Conservation (phyloP, 2,113 vertebrate species). For the Poeciliopsis turrubarensis region DNA sequence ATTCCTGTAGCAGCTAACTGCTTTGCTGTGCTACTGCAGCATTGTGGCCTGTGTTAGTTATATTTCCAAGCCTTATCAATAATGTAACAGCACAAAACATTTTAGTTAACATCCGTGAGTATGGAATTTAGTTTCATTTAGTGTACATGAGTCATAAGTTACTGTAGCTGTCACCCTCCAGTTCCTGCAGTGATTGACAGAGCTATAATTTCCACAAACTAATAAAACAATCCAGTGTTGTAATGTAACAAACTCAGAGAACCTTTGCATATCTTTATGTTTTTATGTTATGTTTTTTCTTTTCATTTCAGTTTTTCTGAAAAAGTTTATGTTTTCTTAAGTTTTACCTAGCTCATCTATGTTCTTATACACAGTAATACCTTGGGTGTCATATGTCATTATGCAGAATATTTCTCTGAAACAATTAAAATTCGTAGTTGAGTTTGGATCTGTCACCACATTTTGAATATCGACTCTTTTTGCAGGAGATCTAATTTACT, state of each 20-base stretch:
- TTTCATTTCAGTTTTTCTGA: not conserved
- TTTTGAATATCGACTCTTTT: not conserved
- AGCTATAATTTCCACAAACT: too few species aligned
- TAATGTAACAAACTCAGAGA: not conserved
- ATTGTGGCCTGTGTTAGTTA: not conserved
- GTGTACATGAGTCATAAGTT: not conserved
- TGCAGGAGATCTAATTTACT: not conserved
- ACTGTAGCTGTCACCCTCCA: not conserved
- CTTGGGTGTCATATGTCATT: not conserved
- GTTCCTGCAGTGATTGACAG: not conserved
- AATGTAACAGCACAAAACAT: not conserved
- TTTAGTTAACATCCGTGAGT: not conserved
- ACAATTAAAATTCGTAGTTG: not conserved
- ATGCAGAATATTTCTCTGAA: too few species aligned
- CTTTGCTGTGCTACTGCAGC: not conserved
- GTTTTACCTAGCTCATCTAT: not conserved
- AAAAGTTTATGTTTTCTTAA: not conserved
- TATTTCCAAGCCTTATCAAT: not conserved
- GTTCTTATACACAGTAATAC: not conserved
- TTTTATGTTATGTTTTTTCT: not conserved
- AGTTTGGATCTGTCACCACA: not conserved
- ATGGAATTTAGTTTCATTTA: not conserved
- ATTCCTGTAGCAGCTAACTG: too few species aligned
- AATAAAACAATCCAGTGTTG: not conserved
- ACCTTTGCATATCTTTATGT: not conserved